These are phyloP conservation scores for Volucella inanis DNA, from an alignment of 2,888 invertebrate genomes.

Conservation along the genomic window DNA sequence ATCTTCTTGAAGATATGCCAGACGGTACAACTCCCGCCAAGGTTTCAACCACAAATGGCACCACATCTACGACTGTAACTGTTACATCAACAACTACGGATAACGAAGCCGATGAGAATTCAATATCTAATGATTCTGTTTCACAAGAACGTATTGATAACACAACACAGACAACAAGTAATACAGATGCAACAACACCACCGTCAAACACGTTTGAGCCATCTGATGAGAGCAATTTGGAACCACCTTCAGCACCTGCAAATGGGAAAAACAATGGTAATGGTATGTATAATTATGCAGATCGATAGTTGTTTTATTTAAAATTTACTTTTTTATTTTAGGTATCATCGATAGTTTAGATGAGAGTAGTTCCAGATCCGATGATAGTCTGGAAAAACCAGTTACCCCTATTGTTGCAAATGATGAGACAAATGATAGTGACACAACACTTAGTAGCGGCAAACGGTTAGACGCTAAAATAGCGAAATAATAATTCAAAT, in stretches of 20 bases:
- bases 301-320: background rate
- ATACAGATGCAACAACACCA: slow-evolving; percentile 79
- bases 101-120: slow-evolving; percentile 80
- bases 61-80: slow-evolving; percentile 73
- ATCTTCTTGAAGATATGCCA: slow-evolving; percentile 91
- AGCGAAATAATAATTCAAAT: background rate
- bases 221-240: slow-evolving; percentile 92
- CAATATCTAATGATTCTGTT: slow-evolving; percentile 82
- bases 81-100: slow-evolving; percentile 71
- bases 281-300: slow-evolving; percentile 51
- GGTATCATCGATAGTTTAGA: slow-evolving; percentile 84
- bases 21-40: slow-evolving; percentile 76
- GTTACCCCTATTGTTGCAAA: slow-evolving; percentile 84
- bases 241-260: slow-evolving; percentile 84
- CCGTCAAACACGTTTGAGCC: slow-evolving; percentile 79
- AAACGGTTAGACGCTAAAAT: slow-evolving; percentile 73
- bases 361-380: slow-evolving; percentile 89
- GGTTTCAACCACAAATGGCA: slow-evolving; percentile 78
- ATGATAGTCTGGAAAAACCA: slow-evolving; percentile 89
- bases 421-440: slow-evolving; percentile 78
- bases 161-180: slow-evolving; percentile 85
- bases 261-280: slow-evolving; percentile 76
- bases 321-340: slow-evolving; percentile 21
- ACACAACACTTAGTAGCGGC: slow-evolving; percentile 76
- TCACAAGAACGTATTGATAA: slow-evolving; percentile 82